A percentile compares a stretch with the other conserved stretches of the same genome.
Evolutionary conservation across 2,113 vertebrate genomes (phyloP).

Genomic region (Crocuta crocuta): DNA sequence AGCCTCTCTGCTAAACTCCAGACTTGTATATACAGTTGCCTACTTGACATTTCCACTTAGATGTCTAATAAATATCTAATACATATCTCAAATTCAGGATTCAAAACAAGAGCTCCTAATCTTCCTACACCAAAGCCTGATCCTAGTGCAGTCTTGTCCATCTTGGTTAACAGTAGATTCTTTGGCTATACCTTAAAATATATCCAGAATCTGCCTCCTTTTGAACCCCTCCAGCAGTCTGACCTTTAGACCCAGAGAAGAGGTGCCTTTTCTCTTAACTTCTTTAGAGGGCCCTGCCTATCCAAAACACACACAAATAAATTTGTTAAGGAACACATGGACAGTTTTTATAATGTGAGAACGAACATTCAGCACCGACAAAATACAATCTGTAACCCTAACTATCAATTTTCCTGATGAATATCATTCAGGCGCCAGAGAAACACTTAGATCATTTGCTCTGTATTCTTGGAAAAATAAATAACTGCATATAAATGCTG

Average conservation of each 20-base stretch:
- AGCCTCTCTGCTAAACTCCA: neutral
- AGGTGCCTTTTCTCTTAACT: neutral
- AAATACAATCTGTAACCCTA: neutral
- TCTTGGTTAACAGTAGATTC: neutral
- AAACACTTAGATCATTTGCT: neutral
- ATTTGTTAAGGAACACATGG: neutral
- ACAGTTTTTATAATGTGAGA: neutral
- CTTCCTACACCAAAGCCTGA: neutral
- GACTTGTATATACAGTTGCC: neutral
- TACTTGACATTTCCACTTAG: neutral
- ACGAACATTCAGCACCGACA: neutral
- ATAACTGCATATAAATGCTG: neutral
- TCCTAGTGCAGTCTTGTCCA: neutral
- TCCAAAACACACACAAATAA: neutral
- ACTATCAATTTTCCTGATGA: neutral
- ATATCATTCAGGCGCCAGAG: neutral
- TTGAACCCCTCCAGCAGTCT: neutral
- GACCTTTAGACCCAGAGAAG: neutral
- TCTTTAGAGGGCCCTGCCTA: neutral
- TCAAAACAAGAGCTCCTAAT: neutral
- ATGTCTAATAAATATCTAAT: neutral
- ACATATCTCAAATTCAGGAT: neutral
- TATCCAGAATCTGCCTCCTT: neutral
- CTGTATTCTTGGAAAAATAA: neutral
- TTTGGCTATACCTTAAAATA: neutral